A percentile compares a stretch with the other conserved stretches of the same genome.
Evolutionary conservation across 2,888 invertebrate species (phyloP).

Genomic region (Boloria selene): DNA sequence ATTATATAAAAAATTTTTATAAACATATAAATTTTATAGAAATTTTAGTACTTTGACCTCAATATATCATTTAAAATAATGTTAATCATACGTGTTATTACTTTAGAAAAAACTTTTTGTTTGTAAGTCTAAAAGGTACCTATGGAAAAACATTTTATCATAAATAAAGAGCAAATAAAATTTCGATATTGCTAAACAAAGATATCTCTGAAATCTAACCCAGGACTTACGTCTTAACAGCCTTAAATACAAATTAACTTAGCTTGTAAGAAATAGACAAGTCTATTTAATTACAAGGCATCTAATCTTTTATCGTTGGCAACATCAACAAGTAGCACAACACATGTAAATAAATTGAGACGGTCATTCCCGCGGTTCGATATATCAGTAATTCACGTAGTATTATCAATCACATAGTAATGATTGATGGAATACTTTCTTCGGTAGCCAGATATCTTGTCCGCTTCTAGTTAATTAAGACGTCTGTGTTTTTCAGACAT

Average conservation of each 20-base stretch:
- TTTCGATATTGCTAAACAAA: too few relatives aligned
- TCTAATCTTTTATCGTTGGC: conserved; percentile 62
- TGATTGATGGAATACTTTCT: conserved; percentile 79
- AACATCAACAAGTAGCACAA: conserved; percentile 78
- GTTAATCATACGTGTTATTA: too few relatives aligned
- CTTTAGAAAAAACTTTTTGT: too few relatives aligned
- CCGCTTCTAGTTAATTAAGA: conserved; percentile 78
- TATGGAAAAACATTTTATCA: too few relatives aligned
- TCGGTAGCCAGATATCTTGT: conserved; percentile 80
- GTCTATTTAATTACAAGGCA: conserved; percentile 28
- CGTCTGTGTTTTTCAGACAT: conserved; percentile 18
- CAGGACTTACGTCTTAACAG: neutral
- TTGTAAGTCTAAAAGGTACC: too few relatives aligned
- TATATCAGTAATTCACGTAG: conserved; percentile 80
- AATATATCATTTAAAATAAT: too few relatives aligned
- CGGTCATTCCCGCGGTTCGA: conserved; percentile 69
- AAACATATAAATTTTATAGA: too few relatives aligned
- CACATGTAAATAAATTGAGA: conserved; percentile 81
- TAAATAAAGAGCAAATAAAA: too few relatives aligned
- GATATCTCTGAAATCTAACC: too few relatives aligned
- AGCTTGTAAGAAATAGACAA: too few relatives aligned
- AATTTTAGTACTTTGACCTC: too few relatives aligned
- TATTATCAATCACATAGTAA: conserved; percentile 77
- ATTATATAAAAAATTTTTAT: too few relatives aligned
- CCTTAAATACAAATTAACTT: neutral